These are phyloP conservation scores for Osedax fenrisi DNA, from an alignment of 2,888 invertebrate species.

Conservation along the genomic window DNA sequence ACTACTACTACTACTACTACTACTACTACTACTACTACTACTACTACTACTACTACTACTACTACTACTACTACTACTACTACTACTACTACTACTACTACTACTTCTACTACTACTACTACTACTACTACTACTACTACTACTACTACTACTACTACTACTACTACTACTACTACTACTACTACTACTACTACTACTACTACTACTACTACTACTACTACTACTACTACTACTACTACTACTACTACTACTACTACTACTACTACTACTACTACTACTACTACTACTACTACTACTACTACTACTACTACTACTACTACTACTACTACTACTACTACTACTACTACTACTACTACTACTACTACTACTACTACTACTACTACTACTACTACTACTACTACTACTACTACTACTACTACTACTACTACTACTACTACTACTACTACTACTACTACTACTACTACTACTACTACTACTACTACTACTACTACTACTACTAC, in stretches of 20 bases:
- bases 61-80: constrained; percentile 21
- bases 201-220: not conserved
- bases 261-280: constrained; percentile 3
- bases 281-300: constrained; percentile 12
- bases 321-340: not conserved
- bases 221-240: constrained; percentile 19
- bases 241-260: not conserved
- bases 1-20: constrained; percentile 12
- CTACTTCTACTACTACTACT: not conserved
- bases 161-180: constrained; percentile 11
- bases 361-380: not conserved
- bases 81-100: constrained; percentile 14
- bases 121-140: not conserved
- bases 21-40: constrained; percentile 15
- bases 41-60: constrained; percentile 19
- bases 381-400: not conserved
- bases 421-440: constrained; percentile 19
- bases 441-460: constrained; percentile 12
- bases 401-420: constrained; percentile 18
- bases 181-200: not conserved
- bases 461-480: constrained; percentile 16
- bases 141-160: not conserved
- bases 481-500: constrained; percentile 21
- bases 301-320: constrained; percentile 11
- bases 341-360: not conserved